Percentiles rank a stretch among this genome's conserved stretches.
phyloP scores from a whole-genome alignment of 2,888 invertebrate genomes.

The Calliopum simillimum region DNA sequence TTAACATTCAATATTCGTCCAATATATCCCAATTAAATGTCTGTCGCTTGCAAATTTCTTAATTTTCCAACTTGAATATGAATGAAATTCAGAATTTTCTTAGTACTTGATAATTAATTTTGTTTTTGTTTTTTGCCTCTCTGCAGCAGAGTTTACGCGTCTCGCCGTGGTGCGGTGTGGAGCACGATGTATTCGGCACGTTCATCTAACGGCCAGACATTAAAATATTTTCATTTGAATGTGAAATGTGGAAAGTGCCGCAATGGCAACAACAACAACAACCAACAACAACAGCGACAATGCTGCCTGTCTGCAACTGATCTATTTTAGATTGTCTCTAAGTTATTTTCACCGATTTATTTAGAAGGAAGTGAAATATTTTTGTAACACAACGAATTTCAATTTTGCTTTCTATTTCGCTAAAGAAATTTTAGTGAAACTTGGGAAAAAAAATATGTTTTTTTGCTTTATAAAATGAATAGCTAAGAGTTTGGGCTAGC shows the following conservation, averaged over 20 bases:
- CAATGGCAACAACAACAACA: slow-evolving; percentile 23
- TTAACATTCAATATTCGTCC: too few species aligned
- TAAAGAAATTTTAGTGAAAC: background rate
- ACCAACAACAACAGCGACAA: background rate
- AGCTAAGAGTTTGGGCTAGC: too few species aligned
- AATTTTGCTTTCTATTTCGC: slow-evolving; percentile 9
- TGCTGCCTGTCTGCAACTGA: slow-evolving; percentile 22
- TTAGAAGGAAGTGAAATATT: slow-evolving; percentile 17
- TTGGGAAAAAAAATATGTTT: too few species aligned
- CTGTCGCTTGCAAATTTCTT: too few species aligned
- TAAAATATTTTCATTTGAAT: slow-evolving; percentile 31
- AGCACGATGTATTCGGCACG: slow-evolving; percentile 27
- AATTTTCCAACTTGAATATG: too few species aligned
- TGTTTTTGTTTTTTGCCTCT: background rate
- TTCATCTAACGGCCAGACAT: slow-evolving; percentile 32
- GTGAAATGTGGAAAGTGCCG: slow-evolving; percentile 26
- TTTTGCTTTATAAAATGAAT: too few species aligned
- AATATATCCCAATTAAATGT: too few species aligned
- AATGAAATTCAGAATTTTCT: too few species aligned
- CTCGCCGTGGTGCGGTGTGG: slow-evolving; percentile 52
- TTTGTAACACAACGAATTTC: slow-evolving; percentile 28
- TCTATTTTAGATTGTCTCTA: slow-evolving; percentile 31
- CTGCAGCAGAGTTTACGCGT: slow-evolving; percentile 34
- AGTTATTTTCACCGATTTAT: slow-evolving; percentile 26
- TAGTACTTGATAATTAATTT: too few species aligned